phyloP scores from a whole-genome alignment of 2,797 vertebrate species.

The Sus cebifrons region DNA sequence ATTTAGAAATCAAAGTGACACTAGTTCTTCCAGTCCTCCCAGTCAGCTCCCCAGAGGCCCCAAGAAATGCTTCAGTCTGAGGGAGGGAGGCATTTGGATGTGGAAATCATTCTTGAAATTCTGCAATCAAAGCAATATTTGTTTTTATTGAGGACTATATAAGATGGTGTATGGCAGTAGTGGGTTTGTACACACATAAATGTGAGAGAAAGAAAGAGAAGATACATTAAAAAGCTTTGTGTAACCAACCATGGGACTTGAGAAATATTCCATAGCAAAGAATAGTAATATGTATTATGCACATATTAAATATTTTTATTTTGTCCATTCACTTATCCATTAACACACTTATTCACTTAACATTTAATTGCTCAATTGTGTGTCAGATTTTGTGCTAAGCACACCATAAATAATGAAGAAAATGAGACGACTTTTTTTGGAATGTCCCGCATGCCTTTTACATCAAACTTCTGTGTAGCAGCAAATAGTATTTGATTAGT shows the following conservation, averaged over 20 bases:
- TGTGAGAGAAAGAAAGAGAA: neutral
- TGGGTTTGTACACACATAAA: neutral
- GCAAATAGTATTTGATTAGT: constrained; percentile 44
- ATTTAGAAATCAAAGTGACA: neutral
- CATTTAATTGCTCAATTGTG: neutral
- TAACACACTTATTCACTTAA: neutral
- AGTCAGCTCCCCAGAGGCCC: accelerated
- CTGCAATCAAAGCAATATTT: neutral
- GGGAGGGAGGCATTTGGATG: neutral
- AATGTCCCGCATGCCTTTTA: neutral
- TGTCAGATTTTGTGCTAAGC: neutral
- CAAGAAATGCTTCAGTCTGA: neutral
- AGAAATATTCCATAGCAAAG: neutral
- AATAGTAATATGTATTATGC: neutral
- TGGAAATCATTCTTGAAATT: neutral
- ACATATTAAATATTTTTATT: neutral
- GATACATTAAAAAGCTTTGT: neutral
- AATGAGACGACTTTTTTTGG: neutral
- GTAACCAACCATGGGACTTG: neutral
- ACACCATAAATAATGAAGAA: neutral
- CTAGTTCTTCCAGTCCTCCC: neutral
- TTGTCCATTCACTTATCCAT: neutral
- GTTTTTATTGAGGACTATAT: neutral
- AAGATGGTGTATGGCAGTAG: neutral
- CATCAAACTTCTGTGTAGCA: neutral